Conservation (phyloP, 2,888 invertebrate genomes). For the Ectropis crepuscularia region DNA sequence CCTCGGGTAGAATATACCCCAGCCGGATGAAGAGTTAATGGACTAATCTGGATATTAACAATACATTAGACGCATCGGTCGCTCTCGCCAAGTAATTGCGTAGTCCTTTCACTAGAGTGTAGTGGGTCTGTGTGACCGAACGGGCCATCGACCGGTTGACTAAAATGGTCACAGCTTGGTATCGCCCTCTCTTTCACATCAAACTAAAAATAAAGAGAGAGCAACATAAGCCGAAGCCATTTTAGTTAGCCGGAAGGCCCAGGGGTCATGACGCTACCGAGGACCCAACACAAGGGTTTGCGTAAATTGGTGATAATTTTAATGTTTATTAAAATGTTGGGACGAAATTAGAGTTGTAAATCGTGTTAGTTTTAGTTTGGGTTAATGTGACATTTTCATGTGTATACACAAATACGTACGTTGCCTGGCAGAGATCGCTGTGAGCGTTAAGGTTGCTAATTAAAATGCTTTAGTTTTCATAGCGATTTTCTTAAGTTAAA, state of each 20-base stretch:
- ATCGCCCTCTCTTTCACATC: no score
- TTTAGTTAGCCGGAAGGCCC: no score
- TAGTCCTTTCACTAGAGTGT: slow-evolving; percentile 56
- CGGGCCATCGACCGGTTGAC: slow-evolving; percentile 17
- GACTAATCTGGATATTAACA: slow-evolving; percentile 84
- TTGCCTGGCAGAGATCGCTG: background rate
- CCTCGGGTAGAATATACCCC: slow-evolving; percentile 50
- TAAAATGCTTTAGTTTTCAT: no score
- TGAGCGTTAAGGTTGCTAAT: background rate
- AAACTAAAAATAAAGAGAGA: no score
- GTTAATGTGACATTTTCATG: background rate
- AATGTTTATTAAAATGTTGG: slow-evolving; percentile 54
- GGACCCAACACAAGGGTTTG: slow-evolving; percentile 50
- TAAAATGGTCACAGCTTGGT: no score
- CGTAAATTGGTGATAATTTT: slow-evolving; percentile 55
- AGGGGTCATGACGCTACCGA: slow-evolving; percentile 48
- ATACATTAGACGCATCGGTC: slow-evolving; percentile 82
- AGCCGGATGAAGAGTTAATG: slow-evolving; percentile 81
- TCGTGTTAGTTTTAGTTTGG: slow-evolving; percentile 30
- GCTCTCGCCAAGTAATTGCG: slow-evolving; percentile 65
- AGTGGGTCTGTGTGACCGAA: slow-evolving; percentile 47
- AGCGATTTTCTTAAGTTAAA: no score
- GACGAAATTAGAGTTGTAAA: slow-evolving; percentile 39
- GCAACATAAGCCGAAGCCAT: no score
- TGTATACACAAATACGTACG: no score